Evolutionary conservation across 2,797 vertebrate genomes (phyloP).

Genomic region (Etheostoma nigrum): DNA sequence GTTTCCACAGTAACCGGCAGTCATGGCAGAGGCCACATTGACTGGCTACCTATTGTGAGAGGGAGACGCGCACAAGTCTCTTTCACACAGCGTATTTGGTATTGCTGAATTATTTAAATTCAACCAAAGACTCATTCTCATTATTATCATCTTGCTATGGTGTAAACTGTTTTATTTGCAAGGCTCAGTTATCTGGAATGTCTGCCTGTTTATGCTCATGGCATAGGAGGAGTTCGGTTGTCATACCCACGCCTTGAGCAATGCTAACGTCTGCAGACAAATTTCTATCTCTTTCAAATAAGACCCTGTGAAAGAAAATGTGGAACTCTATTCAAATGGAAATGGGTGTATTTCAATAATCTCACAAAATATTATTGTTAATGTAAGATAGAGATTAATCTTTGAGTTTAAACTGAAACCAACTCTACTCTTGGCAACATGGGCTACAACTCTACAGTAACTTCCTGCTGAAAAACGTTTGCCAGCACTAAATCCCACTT

Average conservation of each 20-base stretch:
- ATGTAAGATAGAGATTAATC: constrained; percentile 3
- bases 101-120: constrained; percentile 8
- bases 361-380: constrained; percentile 7
- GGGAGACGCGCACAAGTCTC: background rate
- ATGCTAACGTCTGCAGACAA: background rate
- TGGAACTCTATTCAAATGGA: constrained; percentile 17
- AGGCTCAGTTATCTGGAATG: background rate
- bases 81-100: constrained; percentile 8
- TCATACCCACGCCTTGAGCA: background rate
- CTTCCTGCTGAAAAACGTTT: constrained; percentile 39
- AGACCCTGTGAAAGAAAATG: constrained; percentile 1
- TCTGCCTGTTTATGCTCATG: background rate
- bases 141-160: background rate
- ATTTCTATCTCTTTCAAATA: background rate
- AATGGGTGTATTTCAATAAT: constrained; percentile 5
- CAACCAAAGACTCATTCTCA: background rate
- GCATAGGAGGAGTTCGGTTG: background rate
- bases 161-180: background rate
- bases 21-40: constrained; percentile 30
- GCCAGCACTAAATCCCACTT: constrained; percentile 20
- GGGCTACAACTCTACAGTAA: constrained; percentile 21
- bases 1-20: constrained; percentile 57
- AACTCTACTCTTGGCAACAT: constrained; percentile 32
- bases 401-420: constrained; percentile 48
- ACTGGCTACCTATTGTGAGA: constrained; percentile 38